A percentile compares a stretch with the other conserved stretches of the same genome.
phyloP scores from a whole-genome alignment of 2,888 invertebrate species.

The Clostera curtula region DNA sequence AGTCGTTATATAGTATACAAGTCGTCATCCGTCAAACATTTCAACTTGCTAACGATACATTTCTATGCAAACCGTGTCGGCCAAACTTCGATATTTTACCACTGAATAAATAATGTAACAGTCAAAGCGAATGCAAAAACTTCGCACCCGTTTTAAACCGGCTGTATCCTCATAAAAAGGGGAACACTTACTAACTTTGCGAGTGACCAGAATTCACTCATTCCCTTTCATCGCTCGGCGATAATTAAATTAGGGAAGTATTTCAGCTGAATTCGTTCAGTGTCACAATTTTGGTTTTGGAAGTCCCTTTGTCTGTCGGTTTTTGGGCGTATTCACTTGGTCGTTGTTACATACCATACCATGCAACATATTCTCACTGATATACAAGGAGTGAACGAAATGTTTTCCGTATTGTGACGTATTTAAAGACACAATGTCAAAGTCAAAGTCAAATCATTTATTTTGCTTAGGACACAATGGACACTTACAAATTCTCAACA shows the following conservation, averaged over 20 bases:
- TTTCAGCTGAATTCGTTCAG: background rate
- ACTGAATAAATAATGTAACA: slow-evolving; percentile 38
- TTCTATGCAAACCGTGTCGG: slow-evolving; percentile 11
- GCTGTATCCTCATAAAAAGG: slow-evolving; percentile 31
- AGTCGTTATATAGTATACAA: no score
- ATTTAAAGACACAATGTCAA: no score
- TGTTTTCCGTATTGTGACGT: no score
- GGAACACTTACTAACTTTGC: slow-evolving; percentile 28
- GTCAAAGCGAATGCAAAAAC: slow-evolving; percentile 32
- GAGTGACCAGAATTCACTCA: slow-evolving; percentile 26
- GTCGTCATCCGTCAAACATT: no score
- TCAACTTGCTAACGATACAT: no score
- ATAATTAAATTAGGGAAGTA: background rate
- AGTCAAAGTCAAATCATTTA: no score
- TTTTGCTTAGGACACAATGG: no score
- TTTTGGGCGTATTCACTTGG: slow-evolving; percentile 24
- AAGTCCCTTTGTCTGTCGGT: slow-evolving; percentile 9
- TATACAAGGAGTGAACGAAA: no score
- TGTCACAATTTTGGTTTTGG: background rate
- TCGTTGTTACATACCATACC: no score
- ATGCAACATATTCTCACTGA: no score
- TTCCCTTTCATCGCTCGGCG: slow-evolving; percentile 9
- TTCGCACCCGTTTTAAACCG: slow-evolving; percentile 34
- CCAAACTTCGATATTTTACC: slow-evolving; percentile 20
- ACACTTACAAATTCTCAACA: no score